These are phyloP conservation scores for Drosophila kanapiae DNA, from an alignment of 1,140 invertebrate species.

Conservation along the genomic window DNA sequence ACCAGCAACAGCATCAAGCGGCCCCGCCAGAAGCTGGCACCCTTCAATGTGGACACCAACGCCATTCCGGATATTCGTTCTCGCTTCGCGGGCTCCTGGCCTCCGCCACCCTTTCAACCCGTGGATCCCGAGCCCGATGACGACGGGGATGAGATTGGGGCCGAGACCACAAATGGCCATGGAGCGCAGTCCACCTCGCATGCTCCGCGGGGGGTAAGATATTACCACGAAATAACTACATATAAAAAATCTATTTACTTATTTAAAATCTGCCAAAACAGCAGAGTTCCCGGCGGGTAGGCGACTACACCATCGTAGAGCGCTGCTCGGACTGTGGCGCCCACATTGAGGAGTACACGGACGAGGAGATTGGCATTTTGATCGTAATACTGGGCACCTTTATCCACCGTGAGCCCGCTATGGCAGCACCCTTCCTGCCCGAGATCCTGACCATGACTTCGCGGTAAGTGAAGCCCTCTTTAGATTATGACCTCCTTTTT, in stretches of 20 bases:
- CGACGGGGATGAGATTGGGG: constrained; percentile 61
- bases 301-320: constrained; percentile 90
- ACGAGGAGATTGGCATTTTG: constrained; percentile 98
- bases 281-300: constrained; percentile 89
- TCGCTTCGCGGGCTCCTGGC: constrained; percentile 82
- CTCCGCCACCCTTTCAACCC: constrained; percentile 75
- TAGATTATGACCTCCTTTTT: not conserved
- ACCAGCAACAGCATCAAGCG: constrained; percentile 67
- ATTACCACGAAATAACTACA: not conserved
- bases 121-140: constrained; percentile 67
- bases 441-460: constrained; percentile 95
- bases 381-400: constrained; percentile 97
- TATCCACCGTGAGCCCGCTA: constrained; percentile 96
- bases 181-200: constrained; percentile 39
- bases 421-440: constrained; percentile 96
- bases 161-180: constrained; percentile 64
- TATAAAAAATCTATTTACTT: no score
- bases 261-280: not conserved
- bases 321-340: constrained; percentile 92
- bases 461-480: constrained; percentile 87
- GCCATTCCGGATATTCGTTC: constrained; percentile 85
- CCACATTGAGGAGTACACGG: constrained; percentile 96
- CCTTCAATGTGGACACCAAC: constrained; percentile 85
- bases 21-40: constrained; percentile 85
- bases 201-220: constrained; percentile 61